phyloP scores from a whole-genome alignment of 2,797 vertebrate genomes.

The Sebastes trivittatus region DNA sequence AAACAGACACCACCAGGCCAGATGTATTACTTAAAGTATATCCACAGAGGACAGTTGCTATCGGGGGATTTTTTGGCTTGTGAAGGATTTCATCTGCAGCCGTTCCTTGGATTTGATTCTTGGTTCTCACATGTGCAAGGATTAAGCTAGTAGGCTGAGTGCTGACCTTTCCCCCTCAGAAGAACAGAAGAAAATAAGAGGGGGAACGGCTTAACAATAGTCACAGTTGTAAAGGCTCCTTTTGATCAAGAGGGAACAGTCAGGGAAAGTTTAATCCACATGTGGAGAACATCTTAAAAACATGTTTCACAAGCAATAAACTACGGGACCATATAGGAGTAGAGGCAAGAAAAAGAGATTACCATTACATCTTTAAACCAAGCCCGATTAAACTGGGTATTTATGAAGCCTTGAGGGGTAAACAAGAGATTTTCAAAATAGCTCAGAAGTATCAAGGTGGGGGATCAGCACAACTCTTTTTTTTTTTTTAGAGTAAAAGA shows the following conservation, averaged over 20 bases:
- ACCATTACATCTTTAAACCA: background rate
- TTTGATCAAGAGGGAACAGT: background rate
- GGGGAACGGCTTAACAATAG: constrained; percentile 18
- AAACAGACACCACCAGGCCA: background rate
- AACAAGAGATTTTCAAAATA: constrained; percentile 27
- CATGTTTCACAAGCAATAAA: background rate
- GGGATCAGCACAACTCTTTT: background rate
- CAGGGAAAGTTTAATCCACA: background rate
- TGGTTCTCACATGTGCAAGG: constrained; percentile 42
- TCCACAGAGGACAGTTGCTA: constrained; percentile 1
- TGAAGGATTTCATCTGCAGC: constrained; percentile 24
- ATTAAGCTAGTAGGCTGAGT: constrained; percentile 37
- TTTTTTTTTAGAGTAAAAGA: background rate
- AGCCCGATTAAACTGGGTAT: constrained; percentile 1
- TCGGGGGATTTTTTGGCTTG: background rate
- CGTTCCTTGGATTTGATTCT: constrained; percentile 41
- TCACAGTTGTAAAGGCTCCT: constrained; percentile 1
- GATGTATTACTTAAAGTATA: background rate
- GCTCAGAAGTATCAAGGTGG: background rate
- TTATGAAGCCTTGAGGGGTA: constrained; percentile 34
- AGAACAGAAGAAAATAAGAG: constrained; percentile 19
- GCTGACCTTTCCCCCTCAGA: constrained; percentile 22
- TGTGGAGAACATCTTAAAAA: background rate
- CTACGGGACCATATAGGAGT: background rate
- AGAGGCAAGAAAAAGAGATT: background rate